These are phyloP conservation scores for Tetheella fluctuosa DNA, from an alignment of 2,888 invertebrate genomes.

Conservation along the genomic window DNA sequence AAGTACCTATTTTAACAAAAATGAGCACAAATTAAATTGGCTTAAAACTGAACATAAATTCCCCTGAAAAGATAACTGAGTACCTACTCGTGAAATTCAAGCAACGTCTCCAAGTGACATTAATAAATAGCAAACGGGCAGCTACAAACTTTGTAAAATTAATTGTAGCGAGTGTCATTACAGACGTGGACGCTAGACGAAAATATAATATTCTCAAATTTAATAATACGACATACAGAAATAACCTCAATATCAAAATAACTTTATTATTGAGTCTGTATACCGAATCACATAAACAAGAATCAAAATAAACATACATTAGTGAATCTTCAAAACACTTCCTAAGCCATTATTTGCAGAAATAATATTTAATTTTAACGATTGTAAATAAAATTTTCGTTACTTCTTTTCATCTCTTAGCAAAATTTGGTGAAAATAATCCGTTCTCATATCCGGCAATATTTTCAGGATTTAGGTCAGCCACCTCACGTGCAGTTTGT, in stretches of 20 bases:
- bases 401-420: constrained; percentile 2
- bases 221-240: constrained; percentile 35
- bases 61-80: not conserved
- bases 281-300: constrained; percentile 24
- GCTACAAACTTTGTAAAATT: constrained; percentile 36
- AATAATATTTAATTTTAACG: not conserved
- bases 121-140: constrained; percentile 23
- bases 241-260: constrained; percentile 40
- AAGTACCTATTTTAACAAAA: not conserved
- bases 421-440: not conserved
- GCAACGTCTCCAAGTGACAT: constrained; percentile 12
- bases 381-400: not conserved
- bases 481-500: not conserved
- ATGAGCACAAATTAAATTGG: constrained; percentile 24
- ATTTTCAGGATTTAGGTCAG: not conserved
- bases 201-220: constrained; percentile 21
- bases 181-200: constrained; percentile 16
- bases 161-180: constrained; percentile 32
- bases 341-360: constrained; percentile 5
- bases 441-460: not conserved
- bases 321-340: constrained; percentile 23
- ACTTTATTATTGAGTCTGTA: constrained; percentile 31
- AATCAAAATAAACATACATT: constrained; percentile 19
- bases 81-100: not conserved
- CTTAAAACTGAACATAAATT: not conserved